Base-by-base conservation (phyloP, 2,797 vertebrate genomes). In the Pseudotriccus pelzelni region DNA sequence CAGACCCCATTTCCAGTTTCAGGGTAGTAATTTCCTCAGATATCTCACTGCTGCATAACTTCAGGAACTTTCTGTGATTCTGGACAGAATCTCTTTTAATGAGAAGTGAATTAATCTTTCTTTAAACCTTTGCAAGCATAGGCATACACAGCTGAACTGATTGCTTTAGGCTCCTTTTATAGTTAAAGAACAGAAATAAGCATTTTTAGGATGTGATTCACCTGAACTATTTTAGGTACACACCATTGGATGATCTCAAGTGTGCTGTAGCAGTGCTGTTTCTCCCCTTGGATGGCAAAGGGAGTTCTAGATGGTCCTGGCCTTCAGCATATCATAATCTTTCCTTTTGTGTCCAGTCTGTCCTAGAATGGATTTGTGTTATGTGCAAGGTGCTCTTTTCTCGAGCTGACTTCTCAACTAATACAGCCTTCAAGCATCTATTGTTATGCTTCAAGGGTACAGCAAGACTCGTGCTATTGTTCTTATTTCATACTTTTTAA, bases 201-300 rank as follows among this genome's bases (percentile, higher is more conserved):
- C 60, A 60, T 87, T 92, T 95, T 85, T 60, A 75, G 79, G 72
- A 53, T 70, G 73, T 83, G 72, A 87, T 93, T 96, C 84, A 87
- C 87, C 91, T 94, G 87, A 53, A 23, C 84, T 93, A 28, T 92
- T 93, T 80, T 80, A 62, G 82, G 36, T 60, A 7, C 49, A 4
- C 18, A 2, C 44, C 12, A 4, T 43, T 89, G 49, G 53, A 72
- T 84, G 82, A 85, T 69, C 73, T 94, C 47, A 62, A 27, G 58
- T 75, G 9, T 13, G 47, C 23, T 52, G 14, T 12, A 47, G 72
- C 55, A 41, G 44, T 30, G 63, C 44, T 53, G 16, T 36, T 92
- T n/a, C 81, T 91, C 78, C 75, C 56, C 60, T 90, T 49, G 16
- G 72, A 34, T 53, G 78, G 78, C 72, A 77, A 70, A 60, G 44